Evolutionary conservation across 2,113 vertebrate genomes (phyloP), one percentile per base, ranked within the genome.

Genomic region (Neofelis nebulosa): DNA sequence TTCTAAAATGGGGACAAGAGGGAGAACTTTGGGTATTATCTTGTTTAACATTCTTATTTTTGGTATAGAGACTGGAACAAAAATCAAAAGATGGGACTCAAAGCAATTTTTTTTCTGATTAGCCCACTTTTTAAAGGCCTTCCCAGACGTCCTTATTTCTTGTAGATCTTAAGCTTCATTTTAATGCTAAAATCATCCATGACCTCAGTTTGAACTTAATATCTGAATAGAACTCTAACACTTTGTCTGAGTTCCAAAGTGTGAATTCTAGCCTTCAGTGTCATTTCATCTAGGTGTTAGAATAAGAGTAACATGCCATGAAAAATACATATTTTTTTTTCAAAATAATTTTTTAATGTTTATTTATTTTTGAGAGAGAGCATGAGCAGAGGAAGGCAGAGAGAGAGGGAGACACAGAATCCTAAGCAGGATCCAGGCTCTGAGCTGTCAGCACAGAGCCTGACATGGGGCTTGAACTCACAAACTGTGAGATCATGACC

Each of bases 191-290:
- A 89, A 50, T 78, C 25, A 38, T 27, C 57, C 23, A 6, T 57
- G 14, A 91, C 48, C 66, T 96, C 95, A 84, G 65, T 93, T 97
- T 96, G 45, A 19, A 65, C 19, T 55, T 86, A 91, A 41, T 73
- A 92, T 65, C 55, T 80, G 33, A 84, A 31, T n/a, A 89, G 21
- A 97, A 79, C 16, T 82, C 21, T 16, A 63, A 0, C 78, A 45
- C 12, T 92, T 87, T 81, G 41, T 63, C 13, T 78, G 79, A 87
- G 29, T 89, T 48, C 86, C 9, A 87, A 83, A 13, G 1, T 87
- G 1, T 78, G 61, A 68, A 86, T 38, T 78, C 10, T n/a, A 36
- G 50, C 38, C 69, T 94, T 93, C 61, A 52, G 0, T 48, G 61
- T 93, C n/a, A 66, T 87, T 94, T 86, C 55, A 79, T 52, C 16